These are phyloP conservation scores for Macaca nemestrina DNA, from an alignment of 2,113 vertebrate genomes.

Conservation along the genomic window DNA sequence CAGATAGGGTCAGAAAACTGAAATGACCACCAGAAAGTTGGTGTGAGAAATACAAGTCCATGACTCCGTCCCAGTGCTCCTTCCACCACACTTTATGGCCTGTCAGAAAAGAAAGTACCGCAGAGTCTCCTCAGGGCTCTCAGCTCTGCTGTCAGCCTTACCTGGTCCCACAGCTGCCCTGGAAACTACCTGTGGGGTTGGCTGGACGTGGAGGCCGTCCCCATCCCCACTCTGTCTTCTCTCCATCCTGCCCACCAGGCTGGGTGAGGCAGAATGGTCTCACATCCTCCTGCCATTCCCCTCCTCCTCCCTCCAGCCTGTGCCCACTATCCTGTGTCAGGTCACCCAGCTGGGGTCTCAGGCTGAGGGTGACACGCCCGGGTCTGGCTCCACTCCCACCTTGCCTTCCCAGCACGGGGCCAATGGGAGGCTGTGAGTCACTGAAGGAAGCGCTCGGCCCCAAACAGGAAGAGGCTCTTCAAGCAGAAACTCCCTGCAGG, in stretches of 20 bases:
- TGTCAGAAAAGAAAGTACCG: neutral
- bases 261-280: neutral
- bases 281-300: neutral
- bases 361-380: neutral
- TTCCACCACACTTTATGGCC: neutral
- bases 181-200: neutral
- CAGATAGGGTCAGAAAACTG: neutral
- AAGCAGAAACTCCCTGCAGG: neutral
- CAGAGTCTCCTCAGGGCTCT: neutral
- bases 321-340: neutral
- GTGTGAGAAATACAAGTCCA: neutral
- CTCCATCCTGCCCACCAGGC: neutral
- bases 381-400: neutral
- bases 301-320: neutral
- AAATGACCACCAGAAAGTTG: neutral
- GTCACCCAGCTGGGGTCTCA: neutral
- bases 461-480: slow-evolving; percentile 68
- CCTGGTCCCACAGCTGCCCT: neutral
- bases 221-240: neutral
- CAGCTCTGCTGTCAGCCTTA: neutral
- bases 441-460: slow-evolving; percentile 56
- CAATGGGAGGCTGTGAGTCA: slow-evolving; percentile 55
- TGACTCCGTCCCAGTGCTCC: neutral
- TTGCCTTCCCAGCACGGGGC: neutral
- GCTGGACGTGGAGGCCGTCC: neutral